phyloP scores from a whole-genome alignment of 2,797 vertebrate species.

The Acanthurus lineatus region DNA sequence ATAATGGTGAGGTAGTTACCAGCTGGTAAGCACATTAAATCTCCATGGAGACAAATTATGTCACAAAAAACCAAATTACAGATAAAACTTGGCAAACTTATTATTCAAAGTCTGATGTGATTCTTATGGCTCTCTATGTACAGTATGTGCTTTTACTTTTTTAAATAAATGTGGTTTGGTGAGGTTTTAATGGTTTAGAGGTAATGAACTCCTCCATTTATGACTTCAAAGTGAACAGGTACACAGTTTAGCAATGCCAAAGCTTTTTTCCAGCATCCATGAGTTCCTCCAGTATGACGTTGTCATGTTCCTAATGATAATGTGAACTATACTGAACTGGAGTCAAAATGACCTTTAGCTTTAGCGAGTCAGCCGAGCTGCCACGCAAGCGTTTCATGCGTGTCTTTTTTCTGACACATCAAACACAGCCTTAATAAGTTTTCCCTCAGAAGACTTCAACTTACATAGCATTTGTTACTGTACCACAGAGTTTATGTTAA shows the following conservation, averaged over 20 bases:
- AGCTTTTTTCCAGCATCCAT: conserved; percentile 24
- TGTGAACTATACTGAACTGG: conserved; percentile 29
- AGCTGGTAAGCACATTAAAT: background rate
- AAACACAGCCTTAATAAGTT: conserved; percentile 8
- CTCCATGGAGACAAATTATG: background rate
- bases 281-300: conserved; percentile 22
- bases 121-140: no score
- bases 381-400: conserved; percentile 19
- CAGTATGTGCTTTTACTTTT: background rate
- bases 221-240: conserved; percentile 31
- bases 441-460: conserved; percentile 9
- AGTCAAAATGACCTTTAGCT: conserved; percentile 39
- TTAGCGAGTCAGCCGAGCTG: conserved; percentile 19
- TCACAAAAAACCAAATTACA: background rate
- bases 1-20: background rate
- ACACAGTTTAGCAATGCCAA: conserved; percentile 29
- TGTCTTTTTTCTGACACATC: background rate
- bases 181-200: background rate
- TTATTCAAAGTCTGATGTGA: background rate
- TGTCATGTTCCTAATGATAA: conserved; percentile 45
- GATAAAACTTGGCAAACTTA: conserved; percentile 1
- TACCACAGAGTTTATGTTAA: no score
- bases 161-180: background rate
- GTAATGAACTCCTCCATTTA: conserved; percentile 22
- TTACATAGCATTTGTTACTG: background rate